Conservation (phyloP, 2,888 invertebrate species). For the Nasonia oneida region DNA sequence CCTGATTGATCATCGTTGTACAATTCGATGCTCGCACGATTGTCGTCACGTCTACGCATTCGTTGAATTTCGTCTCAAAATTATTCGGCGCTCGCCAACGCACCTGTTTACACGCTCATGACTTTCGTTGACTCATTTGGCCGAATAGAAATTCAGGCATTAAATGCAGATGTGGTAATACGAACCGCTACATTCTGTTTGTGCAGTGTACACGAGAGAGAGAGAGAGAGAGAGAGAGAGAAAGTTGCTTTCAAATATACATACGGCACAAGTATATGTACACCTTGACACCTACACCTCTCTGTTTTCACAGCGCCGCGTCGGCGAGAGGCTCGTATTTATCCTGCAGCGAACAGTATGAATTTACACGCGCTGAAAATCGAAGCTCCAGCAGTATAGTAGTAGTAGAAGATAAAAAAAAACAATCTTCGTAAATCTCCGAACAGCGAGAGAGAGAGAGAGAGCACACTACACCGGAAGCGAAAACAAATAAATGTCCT, state of each 20-base stretch:
- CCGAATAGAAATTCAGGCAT: neutral
- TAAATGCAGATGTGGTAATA: neutral
- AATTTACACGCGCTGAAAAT: neutral
- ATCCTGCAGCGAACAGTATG: too few species aligned
- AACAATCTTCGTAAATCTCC: constrained; percentile 26
- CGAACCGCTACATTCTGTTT: neutral
- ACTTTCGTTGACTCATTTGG: constrained; percentile 5
- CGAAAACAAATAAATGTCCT: neutral
- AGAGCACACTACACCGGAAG: neutral
- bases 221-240: too few species aligned
- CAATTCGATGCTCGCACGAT: neutral
- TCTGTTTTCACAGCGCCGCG: neutral
- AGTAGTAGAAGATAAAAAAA: neutral
- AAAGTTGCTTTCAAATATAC: neutral
- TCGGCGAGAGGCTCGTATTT: neutral
- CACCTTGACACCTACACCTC: neutral
- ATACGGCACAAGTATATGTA: neutral
- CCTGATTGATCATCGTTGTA: constrained; percentile 8
- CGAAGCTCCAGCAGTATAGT: neutral
- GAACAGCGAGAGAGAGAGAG: neutral
- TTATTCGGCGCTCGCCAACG: neutral
- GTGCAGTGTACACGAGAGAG: neutral
- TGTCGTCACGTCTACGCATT: neutral
- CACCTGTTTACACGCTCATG: neutral
- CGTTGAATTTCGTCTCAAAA: neutral